Evolutionary conservation across 1,140 invertebrate species (phyloP), one percentile per base, ranked within the genome.

Genomic region (Zaprionus vittiger): DNA sequence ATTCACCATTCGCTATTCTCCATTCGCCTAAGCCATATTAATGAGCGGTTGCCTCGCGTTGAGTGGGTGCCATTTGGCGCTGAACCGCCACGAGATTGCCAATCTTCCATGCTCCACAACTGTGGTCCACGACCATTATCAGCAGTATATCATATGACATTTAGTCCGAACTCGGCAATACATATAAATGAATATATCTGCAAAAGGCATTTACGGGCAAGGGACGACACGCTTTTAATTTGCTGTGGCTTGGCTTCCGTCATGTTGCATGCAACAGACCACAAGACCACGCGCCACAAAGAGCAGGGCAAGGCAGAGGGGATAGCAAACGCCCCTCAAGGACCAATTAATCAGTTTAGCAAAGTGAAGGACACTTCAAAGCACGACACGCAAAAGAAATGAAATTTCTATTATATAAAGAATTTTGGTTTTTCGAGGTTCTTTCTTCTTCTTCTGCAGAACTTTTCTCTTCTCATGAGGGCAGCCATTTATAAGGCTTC

Each of bases 21-120:
- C n/a, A 77, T 89, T 89, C 71, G 61, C 78, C 81, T 87, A 87
- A 89, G 75, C 85, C 69, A 84, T 81, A 89, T 90, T 90, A 90
- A 89, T 84, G 85, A 85, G 82, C 49, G 75, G 67, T 49, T 56
- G 55, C 49, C 61, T 15, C 11, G 15, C 31, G 67, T 37, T 65
- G 62, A 72, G 44, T 65, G 41, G 6, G 24, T 28, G 34, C 28
- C 38, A 55, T 61, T 59, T 68, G 47, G 34, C 47, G 69, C n/a
- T 52, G 47, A 12, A 52, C 24, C 47, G 47, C 47, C 11, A 22
- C 11, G 47, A 22, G 47, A 52, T 52, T 52, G 47, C 41, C 15
- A 34, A 34, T 41, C 15, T 14, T 15, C 15, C 41, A n/a, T 49
- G 20, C 20, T 24, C 47, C 41, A 15, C 41, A 15, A 17, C 41